Conservation (phyloP, 2,888 invertebrate species). For the Alentia gelatinosa region DNA sequence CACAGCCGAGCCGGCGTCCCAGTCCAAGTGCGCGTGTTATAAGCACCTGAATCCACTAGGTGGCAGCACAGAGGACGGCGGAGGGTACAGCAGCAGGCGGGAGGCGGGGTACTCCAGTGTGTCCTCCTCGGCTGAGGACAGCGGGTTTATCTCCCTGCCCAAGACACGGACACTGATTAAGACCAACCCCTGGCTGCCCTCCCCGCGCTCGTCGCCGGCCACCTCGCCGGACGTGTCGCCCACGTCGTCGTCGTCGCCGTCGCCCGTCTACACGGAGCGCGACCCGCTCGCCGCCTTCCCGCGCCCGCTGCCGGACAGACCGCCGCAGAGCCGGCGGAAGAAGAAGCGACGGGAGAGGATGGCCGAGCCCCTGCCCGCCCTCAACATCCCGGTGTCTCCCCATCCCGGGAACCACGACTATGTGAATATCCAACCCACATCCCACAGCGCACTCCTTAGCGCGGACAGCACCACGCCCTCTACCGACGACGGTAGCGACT, state of each 20-base stretch:
- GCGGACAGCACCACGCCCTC: too few species aligned
- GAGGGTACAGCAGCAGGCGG: neutral
- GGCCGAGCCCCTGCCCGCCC: neutral
- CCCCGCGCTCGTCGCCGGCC: constrained; percentile 47
- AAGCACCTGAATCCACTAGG: neutral
- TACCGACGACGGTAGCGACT: neutral
- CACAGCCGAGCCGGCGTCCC: neutral
- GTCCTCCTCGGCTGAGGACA: constrained; percentile 41
- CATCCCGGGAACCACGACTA: neutral
- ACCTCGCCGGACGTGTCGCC: constrained; percentile 55
- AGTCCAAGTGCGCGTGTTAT: constrained; percentile 48
- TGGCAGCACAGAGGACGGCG: neutral
- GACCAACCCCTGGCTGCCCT: constrained; percentile 61
- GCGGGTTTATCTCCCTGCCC: constrained; percentile 56
- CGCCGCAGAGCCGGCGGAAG: neutral
- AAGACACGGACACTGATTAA: constrained; percentile 55
- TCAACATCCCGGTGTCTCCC: constrained; percentile 8
- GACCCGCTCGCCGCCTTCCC: neutral
- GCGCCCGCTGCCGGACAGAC: neutral
- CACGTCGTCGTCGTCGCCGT: neutral
- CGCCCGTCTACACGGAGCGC: neutral
- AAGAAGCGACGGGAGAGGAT: neutral
- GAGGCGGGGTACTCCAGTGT: neutral
- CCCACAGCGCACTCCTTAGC: neutral
- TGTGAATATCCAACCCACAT: neutral